phyloP scores from a whole-genome alignment of 2,797 vertebrate species.

The Lagorchestes hirsutus region DNA sequence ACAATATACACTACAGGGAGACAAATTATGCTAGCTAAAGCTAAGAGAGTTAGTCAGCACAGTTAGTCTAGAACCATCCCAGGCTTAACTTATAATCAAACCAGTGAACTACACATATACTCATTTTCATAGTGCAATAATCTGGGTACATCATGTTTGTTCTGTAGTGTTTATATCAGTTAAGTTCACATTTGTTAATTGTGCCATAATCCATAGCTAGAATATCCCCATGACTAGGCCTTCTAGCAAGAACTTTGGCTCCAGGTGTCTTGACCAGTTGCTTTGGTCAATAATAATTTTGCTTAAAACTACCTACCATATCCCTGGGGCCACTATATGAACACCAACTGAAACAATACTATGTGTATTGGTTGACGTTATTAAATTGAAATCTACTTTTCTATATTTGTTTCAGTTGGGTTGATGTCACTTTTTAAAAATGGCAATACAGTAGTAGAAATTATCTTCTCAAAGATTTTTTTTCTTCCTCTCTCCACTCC shows the following conservation, averaged over 20 bases:
- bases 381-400: not conserved
- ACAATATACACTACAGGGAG: not conserved
- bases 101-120: not conserved
- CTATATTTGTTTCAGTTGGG: constrained; percentile 52
- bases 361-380: not conserved
- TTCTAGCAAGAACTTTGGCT: not conserved
- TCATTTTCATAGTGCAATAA: not conserved
- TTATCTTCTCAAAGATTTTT: not conserved
- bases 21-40: not conserved
- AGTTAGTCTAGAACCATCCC: not conserved
- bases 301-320: not conserved
- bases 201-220: not conserved
- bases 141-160: not conserved
- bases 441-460: not conserved
- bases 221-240: not conserved
- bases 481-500: constrained; percentile 18
- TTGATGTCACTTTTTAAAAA: constrained; percentile 29
- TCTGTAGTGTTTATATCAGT: not conserved
- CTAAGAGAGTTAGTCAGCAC: not conserved
- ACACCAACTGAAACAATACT: not conserved
- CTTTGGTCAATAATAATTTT: not conserved
- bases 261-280: not conserved
- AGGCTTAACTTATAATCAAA: constrained; percentile 19
- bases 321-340: not conserved
- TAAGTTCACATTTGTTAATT: not conserved